These are phyloP conservation scores for Adrianichthys oophorus DNA, from an alignment of 2,797 vertebrate species.

Conservation along the genomic window DNA sequence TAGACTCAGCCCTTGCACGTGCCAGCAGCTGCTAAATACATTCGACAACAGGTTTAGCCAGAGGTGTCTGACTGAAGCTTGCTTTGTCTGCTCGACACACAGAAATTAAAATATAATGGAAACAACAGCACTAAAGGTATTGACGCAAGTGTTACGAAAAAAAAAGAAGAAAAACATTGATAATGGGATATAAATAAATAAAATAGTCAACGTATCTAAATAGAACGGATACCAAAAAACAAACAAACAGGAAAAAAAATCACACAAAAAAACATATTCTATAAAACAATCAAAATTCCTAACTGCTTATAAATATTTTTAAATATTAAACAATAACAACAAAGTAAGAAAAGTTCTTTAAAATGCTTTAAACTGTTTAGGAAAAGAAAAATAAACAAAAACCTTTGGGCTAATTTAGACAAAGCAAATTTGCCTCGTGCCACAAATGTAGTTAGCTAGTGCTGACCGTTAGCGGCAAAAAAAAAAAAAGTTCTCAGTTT, in stretches of 20 bases:
- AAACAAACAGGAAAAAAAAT: too few species aligned
- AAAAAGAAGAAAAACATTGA: too few species aligned
- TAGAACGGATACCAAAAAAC: too few species aligned
- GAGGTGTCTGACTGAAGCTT: slow-evolving; percentile 29
- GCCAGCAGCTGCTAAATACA: slow-evolving; percentile 15
- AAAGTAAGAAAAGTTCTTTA: background rate
- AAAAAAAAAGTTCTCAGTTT: background rate
- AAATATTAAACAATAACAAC: background rate
- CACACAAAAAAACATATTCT: too few species aligned
- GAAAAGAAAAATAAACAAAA: background rate
- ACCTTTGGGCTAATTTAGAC: slow-evolving; percentile 15
- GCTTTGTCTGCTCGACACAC: slow-evolving; percentile 11
- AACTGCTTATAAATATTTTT: background rate
- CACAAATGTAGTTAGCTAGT: slow-evolving; percentile 5
- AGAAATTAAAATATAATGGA: background rate
- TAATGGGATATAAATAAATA: too few species aligned
- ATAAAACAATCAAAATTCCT: too few species aligned
- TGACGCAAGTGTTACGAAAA: background rate
- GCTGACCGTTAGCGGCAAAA: slow-evolving; percentile 33
- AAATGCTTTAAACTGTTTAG: background rate
- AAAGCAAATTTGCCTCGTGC: slow-evolving; percentile 48
- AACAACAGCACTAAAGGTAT: background rate
- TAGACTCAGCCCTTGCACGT: slow-evolving; percentile 30
- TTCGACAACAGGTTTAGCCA: slow-evolving; percentile 41
- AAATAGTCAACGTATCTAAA: too few species aligned